Evolutionary conservation across 2,113 vertebrate genomes (phyloP).

Genomic region (Onychostruthus taczanowskii): DNA sequence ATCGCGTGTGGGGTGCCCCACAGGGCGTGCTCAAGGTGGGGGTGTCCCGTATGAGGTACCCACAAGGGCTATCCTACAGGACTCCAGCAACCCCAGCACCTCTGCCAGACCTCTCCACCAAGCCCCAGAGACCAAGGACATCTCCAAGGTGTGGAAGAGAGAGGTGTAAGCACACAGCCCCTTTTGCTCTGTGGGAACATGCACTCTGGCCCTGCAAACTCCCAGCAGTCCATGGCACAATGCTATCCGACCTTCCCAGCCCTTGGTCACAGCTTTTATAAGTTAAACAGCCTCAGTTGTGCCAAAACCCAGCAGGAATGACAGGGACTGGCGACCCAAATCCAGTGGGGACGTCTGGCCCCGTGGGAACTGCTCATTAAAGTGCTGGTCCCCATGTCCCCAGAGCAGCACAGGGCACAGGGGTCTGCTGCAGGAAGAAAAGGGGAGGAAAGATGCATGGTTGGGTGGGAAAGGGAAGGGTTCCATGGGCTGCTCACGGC

Average conservation of each 20-base stretch:
- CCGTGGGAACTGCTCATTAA: not conserved
- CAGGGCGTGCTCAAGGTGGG: not conserved
- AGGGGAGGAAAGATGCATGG: not conserved
- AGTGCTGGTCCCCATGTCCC: not conserved
- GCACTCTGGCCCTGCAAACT: not conserved
- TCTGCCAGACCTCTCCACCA: not conserved
- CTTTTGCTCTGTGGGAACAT: rapidly evolving
- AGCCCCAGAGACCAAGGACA: not conserved
- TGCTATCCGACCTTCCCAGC: not conserved
- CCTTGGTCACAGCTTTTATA: not conserved
- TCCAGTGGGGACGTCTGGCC: rapidly evolving
- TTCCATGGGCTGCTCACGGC: not conserved
- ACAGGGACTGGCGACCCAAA: rapidly evolving
- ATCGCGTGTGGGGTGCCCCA: not conserved
- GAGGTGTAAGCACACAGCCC: not conserved
- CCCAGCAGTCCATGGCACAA: rapidly evolving
- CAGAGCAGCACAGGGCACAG: not conserved
- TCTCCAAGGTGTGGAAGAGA: not conserved
- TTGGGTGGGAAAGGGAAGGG: not conserved
- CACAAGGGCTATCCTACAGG: rapidly evolving
- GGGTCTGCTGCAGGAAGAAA: not conserved
- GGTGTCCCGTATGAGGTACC: rapidly evolving
- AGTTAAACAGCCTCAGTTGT: not conserved
- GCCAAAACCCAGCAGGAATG: not conserved
- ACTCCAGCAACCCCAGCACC: not conserved